These are phyloP conservation scores for Sylvia borin DNA, from an alignment of 2,797 vertebrate genomes.

Conservation along the genomic window DNA sequence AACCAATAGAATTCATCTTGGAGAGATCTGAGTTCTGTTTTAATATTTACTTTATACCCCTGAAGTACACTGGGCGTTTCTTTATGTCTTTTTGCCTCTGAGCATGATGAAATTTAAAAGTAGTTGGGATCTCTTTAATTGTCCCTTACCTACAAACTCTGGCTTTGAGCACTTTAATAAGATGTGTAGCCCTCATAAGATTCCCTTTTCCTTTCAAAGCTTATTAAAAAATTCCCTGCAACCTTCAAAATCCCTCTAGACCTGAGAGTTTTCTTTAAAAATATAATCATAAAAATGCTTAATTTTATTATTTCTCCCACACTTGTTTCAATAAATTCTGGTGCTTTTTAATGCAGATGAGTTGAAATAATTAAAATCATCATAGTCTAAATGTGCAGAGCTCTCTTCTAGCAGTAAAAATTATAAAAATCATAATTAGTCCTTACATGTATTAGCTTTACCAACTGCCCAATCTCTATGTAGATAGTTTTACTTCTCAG, in stretches of 20 bases:
- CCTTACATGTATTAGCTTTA: background rate
- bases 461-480: background rate
- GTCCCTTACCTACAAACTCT: background rate
- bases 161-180: background rate
- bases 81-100: background rate
- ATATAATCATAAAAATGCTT: background rate
- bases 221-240: background rate
- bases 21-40: background rate
- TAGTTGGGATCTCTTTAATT: background rate
- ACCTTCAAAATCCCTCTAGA: background rate
- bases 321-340: background rate
- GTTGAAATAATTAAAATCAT: background rate
- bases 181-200: background rate
- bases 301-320: background rate
- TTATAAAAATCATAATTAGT: background rate
- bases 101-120: background rate
- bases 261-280: background rate
- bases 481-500: background rate
- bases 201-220: background rate
- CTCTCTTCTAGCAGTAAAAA: background rate
- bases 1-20: background rate
- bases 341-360: background rate
- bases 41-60: background rate
- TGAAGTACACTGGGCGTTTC: background rate
- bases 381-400: background rate